Base-by-base conservation (phyloP, 1,140 invertebrate species). In the Charaxes varanes region DNA sequence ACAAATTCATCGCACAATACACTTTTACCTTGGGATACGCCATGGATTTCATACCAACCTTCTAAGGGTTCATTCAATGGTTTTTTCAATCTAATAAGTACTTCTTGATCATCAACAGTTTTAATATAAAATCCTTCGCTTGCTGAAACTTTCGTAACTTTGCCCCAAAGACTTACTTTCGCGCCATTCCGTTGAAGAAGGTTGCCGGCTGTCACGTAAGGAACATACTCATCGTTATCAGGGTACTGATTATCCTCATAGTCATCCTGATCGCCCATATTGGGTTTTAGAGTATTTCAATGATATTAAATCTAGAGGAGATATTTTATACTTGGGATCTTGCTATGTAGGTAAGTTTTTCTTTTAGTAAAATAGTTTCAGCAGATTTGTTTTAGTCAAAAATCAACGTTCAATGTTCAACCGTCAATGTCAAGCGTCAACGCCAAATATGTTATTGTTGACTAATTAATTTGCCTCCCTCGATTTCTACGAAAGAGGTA, bases 1-100 rank as follows among this genome's bases (percentile, higher is more conserved):
- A 85, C 66, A 53, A 80, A 83, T 42, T 85, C 80, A 36, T 84
- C 78, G 38, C 79, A 83, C n/a, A 83, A 24, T n/a, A 85, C 49
- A 48, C 54, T 62, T 24, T 74, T 79, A 3, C 78, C 80, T 67
- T 83, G 79, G 4, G 70, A 74, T 3, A 78, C 64, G 10, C 83
- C 83, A 28, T 68, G 53, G 23, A 85, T 70, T 43, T 85, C 83
- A 17, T 79, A 78, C 80, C 82, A 85, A 5, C 82, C 82, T 46
- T 80, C 76, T 3, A 84, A 44, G 3, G 76, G 53, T 30, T 83
- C 79, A n/a, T 45, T 65, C 28, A 78, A 34, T 2, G 80, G 80
- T 23, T 52, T 77, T 26, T 62, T 69, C 15, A 84, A 47, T 41
- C 49, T 72, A 30, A 85, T 64, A 10, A 68, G 59, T 15, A 85